Conservation (phyloP, 1,140 invertebrate species). For the Liolophura sinensis region DNA sequence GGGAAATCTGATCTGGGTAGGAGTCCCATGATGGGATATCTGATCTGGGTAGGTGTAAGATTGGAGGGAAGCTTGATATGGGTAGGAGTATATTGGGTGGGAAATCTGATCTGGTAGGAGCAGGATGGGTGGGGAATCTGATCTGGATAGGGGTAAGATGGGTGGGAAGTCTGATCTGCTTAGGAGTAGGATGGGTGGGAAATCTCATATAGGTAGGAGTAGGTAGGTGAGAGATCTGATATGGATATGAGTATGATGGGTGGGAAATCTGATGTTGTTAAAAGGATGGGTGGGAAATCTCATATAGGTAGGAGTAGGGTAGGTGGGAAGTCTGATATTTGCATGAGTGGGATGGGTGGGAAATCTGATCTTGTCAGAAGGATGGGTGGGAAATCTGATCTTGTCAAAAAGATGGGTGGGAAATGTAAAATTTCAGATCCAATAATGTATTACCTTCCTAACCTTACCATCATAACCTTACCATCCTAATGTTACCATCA, state of each 20-base stretch:
- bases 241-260: conserved; percentile 7
- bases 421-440: no score
- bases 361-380: neutral
- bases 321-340: neutral
- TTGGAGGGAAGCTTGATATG: no score
- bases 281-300: conserved; percentile 2
- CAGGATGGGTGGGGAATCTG: neutral
- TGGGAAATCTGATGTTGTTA: neutral
- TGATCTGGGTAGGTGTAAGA: no score
- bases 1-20: no score
- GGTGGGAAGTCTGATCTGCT: neutral
- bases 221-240: neutral
- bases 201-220: conserved; percentile 1
- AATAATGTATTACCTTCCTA: no score
- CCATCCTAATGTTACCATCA: no score
- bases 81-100: no score
- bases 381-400: no score
- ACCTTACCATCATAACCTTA: no score
- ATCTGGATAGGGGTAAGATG: conserved; percentile 6
- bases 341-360: conserved; percentile 7
- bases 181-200: conserved; percentile 3
- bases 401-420: no score
- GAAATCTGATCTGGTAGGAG: no score
- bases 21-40: no score
- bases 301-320: conserved; percentile 1